Conservation (phyloP, 2,113 vertebrate species). For the Eudyptes chrysolophus region DNA sequence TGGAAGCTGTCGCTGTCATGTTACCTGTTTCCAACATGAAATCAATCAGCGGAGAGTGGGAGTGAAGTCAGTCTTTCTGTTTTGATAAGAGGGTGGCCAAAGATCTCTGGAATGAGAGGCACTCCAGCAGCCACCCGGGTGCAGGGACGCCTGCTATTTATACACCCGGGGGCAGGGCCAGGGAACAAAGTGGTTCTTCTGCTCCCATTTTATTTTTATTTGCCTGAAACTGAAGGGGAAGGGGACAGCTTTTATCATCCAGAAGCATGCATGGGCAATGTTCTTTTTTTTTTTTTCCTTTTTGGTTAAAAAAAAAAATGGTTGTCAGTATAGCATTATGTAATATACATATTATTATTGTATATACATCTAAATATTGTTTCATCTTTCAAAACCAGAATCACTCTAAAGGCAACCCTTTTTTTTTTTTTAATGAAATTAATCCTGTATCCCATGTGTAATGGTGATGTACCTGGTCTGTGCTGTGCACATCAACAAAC, state of each 20-base stretch:
- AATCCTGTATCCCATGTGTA: not conserved
- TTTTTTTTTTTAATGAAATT: not conserved
- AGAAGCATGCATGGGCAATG: not conserved
- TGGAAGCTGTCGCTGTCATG: conserved; percentile 19
- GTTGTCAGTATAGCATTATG: not conserved
- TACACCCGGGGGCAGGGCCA: conserved; percentile 12
- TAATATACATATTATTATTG: not conserved
- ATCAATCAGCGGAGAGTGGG: conserved; percentile 35
- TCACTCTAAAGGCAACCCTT: not conserved
- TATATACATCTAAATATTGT: not conserved
- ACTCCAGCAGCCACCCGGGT: conserved; percentile 52
- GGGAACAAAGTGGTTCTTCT: conserved; percentile 36
- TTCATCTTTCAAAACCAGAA: not conserved
- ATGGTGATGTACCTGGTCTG: not conserved
- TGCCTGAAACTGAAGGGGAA: not conserved
- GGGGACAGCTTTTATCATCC: not conserved
- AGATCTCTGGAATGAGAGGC: conserved; percentile 62
- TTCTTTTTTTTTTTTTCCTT: not conserved
- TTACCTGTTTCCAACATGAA: conserved; percentile 70
- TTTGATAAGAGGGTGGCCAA: conserved; percentile 69
- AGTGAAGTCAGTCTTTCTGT: conserved; percentile 74
- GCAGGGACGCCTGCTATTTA: conserved; percentile 64
- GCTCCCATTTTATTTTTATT: conserved; percentile 38
- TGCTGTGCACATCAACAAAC: not conserved
- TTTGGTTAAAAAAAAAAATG: not conserved